A percentile compares a stretch with the other conserved stretches of the same genome.
Evolutionary conservation across 1,140 invertebrate genomes (phyloP).

Genomic region (Ladona fulva): DNA sequence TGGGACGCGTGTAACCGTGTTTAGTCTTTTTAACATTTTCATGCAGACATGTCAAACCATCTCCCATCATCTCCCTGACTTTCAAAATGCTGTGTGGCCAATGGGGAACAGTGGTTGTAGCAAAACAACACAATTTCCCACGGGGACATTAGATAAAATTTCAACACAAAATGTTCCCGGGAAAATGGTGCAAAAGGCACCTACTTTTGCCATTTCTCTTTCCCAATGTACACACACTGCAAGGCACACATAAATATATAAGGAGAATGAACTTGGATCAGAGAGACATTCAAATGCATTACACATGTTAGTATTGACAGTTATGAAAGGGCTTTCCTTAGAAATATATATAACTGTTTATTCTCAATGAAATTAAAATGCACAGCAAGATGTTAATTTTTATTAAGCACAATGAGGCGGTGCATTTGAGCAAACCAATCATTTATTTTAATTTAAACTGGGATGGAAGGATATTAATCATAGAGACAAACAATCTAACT

Average conservation of each 20-base stretch:
- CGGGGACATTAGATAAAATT: not conserved
- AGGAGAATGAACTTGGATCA: too few relatives aligned
- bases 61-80: not conserved
- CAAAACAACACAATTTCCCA: not conserved
- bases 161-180: not conserved
- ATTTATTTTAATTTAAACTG: too few relatives aligned
- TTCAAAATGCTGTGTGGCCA: conserved; percentile 6
- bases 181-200: not conserved
- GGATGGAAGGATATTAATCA: too few relatives aligned
- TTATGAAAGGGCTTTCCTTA: too few relatives aligned
- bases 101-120: not conserved
- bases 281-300: not conserved
- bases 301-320: not conserved
- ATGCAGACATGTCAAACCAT: conserved; percentile 1
- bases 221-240: conserved; percentile 7
- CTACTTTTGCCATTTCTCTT: conserved; percentile 1
- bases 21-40: not conserved
- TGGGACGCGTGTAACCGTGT: not conserved
- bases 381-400: too few relatives aligned
- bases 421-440: too few relatives aligned
- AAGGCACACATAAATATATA: not conserved
- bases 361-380: too few relatives aligned
- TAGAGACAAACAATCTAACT: too few relatives aligned
- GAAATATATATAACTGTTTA: too few relatives aligned
- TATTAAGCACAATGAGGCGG: too few relatives aligned